Evolutionary conservation across 1,140 invertebrate species (phyloP).

Genomic region (Phymastichus coffea): DNA sequence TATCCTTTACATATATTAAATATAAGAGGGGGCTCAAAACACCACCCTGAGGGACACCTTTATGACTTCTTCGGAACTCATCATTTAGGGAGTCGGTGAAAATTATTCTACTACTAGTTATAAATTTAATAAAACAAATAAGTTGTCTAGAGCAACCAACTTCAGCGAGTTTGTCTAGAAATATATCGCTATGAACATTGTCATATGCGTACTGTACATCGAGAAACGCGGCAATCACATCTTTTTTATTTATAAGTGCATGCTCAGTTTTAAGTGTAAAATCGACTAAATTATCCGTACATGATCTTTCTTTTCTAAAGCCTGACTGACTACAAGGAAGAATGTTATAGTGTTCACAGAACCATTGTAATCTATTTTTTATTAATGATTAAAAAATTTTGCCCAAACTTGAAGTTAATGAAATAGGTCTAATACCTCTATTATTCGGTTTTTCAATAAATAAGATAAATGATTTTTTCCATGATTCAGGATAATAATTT

Average conservation of each 20-base stretch:
- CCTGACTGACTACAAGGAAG: constrained; percentile 14
- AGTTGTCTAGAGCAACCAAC: not conserved
- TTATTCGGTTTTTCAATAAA: not conserved
- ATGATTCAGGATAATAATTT: not conserved
- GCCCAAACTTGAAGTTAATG: not conserved
- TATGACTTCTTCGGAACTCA: not conserved
- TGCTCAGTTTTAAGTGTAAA: constrained; percentile 4
- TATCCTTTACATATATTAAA: not conserved
- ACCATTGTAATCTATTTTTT: not conserved
- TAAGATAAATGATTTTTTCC: not conserved
- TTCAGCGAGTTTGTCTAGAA: not conserved
- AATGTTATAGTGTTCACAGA: too few species aligned
- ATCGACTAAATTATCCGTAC: constrained; percentile 9
- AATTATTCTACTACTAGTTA: not conserved
- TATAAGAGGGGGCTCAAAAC: not conserved
- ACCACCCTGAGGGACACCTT: not conserved
- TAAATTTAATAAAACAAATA: constrained; percentile 1
- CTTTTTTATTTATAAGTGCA: not conserved
- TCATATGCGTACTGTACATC: constrained; percentile 19
- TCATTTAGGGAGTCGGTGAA: too few species aligned
- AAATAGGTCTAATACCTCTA: not conserved
- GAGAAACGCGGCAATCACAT: not conserved
- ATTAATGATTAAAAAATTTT: not conserved
- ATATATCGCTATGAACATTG: constrained; percentile 9
- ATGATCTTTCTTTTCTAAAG: constrained; percentile 18